These are phyloP conservation scores for Tetragnatha versicolor DNA, from an alignment of 1,140 invertebrate genomes.

Conservation along the genomic window DNA sequence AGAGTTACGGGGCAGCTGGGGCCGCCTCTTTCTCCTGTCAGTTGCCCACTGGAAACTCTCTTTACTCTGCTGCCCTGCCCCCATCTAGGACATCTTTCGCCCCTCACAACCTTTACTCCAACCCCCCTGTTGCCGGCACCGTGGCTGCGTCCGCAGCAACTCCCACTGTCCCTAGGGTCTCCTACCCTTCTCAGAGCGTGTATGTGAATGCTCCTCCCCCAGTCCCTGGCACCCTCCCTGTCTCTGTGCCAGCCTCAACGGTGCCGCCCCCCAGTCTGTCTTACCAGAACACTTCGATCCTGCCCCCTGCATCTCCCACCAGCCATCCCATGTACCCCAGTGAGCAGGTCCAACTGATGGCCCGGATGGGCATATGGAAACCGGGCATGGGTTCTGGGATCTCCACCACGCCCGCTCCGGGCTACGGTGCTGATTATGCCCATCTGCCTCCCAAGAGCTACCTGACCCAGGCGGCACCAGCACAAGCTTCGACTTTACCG, in stretches of 20 bases:
- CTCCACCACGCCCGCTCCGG: neutral
- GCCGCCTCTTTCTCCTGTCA: constrained; percentile 17
- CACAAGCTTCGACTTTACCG: constrained; percentile 1
- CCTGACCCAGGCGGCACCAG: neutral
- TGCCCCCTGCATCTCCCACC: constrained; percentile 25
- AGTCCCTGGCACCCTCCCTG: neutral
- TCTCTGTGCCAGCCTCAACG: too few species aligned
- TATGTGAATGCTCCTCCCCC: constrained; percentile 32
- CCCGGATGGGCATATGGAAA: constrained; percentile 58
- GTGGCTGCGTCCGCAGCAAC: neutral
- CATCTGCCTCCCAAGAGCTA: neutral
- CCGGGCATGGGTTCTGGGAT: constrained; percentile 58
- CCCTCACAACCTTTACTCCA: neutral
- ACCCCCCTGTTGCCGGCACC: neutral
- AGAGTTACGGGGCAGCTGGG: neutral
- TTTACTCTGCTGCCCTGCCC: neutral
- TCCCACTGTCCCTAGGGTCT: neutral
- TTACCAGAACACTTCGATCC: constrained; percentile 34
- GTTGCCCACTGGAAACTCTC: neutral
- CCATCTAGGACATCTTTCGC: neutral
- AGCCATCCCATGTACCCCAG: constrained; percentile 56
- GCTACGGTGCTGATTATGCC: neutral
- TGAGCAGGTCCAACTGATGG: constrained; percentile 58
- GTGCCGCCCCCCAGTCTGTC: constrained; percentile 5
- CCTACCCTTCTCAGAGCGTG: neutral